A percentile compares a stretch with the other conserved stretches of the same genome.
Evolutionary conservation across 2,113 vertebrate genomes (phyloP).

Genomic region (Pseudopipra pipra): DNA sequence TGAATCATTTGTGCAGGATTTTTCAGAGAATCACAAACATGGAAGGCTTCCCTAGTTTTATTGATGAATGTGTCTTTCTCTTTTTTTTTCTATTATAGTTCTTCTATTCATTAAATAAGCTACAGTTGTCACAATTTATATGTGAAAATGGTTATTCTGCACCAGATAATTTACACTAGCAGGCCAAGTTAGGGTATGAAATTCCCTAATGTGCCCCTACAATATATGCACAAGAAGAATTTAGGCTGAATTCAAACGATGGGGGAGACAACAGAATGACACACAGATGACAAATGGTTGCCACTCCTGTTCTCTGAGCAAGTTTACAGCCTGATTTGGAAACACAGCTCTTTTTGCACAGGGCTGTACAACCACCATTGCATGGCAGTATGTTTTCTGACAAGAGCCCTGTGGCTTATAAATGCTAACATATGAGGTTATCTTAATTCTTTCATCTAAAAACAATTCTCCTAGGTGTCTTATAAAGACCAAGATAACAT

Average conservation of each 20-base stretch:
- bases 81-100: background rate
- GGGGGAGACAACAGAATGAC: background rate
- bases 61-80: background rate
- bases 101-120: background rate
- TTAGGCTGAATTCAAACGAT: background rate
- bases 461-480: background rate
- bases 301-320: background rate
- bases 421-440: slow-evolving; percentile 1
- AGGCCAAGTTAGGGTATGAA: background rate
- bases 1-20: background rate
- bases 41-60: background rate
- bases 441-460: slow-evolving; percentile 45
- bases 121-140: background rate
- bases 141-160: background rate
- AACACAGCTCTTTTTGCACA: background rate
- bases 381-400: background rate
- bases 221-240: background rate
- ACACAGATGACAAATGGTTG: background rate
- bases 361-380: background rate
- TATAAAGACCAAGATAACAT: background rate
- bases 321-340: background rate
- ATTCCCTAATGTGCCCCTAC: background rate
- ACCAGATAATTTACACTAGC: background rate
- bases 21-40: background rate
- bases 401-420: background rate